Evolutionary conservation across 2,797 vertebrate species (phyloP).

Genomic region (Helarctos malayanus): DNA sequence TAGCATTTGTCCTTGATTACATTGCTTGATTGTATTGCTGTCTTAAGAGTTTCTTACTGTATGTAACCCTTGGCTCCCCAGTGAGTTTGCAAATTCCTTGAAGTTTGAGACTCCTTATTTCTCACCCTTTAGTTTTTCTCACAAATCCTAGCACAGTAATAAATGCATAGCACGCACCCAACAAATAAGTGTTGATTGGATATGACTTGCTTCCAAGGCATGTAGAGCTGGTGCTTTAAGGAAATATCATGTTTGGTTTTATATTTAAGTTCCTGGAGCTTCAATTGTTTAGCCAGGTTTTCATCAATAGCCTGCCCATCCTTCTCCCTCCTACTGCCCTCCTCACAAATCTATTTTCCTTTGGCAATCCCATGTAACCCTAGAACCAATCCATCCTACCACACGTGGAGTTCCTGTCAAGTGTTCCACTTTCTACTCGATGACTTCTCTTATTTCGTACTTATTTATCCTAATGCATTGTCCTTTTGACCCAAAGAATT

Average conservation of each 20-base stretch:
- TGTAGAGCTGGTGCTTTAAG: constrained; percentile 19
- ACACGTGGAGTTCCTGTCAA: constrained; percentile 71
- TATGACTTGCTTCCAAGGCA: constrained; percentile 32
- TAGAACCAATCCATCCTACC: constrained; percentile 75
- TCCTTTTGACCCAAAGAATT: constrained; percentile 67
- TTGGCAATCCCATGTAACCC: constrained; percentile 50
- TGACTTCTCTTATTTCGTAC: constrained; percentile 67
- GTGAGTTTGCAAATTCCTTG: constrained; percentile 1
- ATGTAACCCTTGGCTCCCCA: background rate
- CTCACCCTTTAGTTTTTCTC: background rate
- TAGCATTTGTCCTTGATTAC: background rate
- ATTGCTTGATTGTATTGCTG: background rate
- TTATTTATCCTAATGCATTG: constrained; percentile 74
- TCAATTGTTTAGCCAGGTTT: constrained; percentile 36
- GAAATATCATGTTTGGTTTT: constrained; percentile 64
- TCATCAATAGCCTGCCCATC: constrained; percentile 56
- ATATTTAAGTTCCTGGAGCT: constrained; percentile 65
- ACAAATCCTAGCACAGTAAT: background rate
- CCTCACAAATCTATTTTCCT: constrained; percentile 73
- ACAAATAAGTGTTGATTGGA: background rate
- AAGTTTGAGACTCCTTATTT: constrained; percentile 1
- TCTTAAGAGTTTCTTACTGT: background rate
- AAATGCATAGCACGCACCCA: background rate
- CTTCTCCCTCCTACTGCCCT: background rate
- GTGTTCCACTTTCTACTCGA: background rate